Percentiles rank a stretch among this genome's conserved stretches.
Conservation (phyloP, 1,140 invertebrate genomes). For the Palaemon carinicauda region DNA sequence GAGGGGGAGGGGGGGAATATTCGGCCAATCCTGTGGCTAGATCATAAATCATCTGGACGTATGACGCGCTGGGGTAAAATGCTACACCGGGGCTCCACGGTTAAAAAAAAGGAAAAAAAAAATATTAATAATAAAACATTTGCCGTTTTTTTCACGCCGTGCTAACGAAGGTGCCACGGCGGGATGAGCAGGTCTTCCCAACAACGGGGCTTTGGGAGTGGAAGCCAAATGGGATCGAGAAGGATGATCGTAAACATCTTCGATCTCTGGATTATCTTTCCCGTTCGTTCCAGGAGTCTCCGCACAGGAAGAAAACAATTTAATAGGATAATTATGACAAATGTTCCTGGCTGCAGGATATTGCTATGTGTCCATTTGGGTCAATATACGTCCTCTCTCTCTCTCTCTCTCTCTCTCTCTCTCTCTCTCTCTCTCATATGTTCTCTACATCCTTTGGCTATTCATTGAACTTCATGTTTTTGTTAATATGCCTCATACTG, state of each 20-base stretch:
- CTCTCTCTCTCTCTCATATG: background rate
- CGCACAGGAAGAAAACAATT: conserved; percentile 26
- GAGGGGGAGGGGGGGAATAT: background rate
- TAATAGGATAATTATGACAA: conserved; percentile 48
- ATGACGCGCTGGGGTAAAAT: conserved; percentile 33
- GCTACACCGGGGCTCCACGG: conserved; percentile 19
- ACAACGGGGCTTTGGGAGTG: no score
- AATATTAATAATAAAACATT: background rate
- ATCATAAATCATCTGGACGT: conserved; percentile 41
- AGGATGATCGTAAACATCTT: no score
- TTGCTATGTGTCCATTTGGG: conserved; percentile 45
- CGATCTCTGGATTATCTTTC: background rate
- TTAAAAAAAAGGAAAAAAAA: background rate
- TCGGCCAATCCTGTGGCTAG: conserved; percentile 39
- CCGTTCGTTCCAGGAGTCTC: background rate
- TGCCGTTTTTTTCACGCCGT: background rate
- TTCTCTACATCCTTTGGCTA: background rate
- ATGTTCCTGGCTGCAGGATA: conserved; percentile 31
- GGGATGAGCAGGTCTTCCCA: no score
- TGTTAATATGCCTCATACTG: no score
- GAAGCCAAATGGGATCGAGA: no score
- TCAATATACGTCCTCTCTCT: conserved; percentile 25
- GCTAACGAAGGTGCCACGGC: no score
- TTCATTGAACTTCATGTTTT: no score
- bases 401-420: background rate